phyloP scores from a whole-genome alignment of 2,113 vertebrate genomes.

The Plecturocebus donacophilus region DNA sequence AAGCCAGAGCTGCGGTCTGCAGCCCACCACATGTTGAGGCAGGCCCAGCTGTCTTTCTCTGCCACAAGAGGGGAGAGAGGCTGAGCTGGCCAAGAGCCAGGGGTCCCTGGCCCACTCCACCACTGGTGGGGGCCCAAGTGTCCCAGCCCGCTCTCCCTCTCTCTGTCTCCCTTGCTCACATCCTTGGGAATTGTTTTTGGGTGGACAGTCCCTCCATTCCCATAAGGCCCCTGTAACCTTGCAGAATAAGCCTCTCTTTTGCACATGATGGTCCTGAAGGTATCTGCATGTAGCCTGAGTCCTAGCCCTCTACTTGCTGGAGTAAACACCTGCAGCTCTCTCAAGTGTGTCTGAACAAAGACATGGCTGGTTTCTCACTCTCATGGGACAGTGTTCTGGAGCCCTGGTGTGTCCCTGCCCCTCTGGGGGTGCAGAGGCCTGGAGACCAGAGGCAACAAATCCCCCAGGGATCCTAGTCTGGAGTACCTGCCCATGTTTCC shows the following conservation, averaged over 20 bases:
- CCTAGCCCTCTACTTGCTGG: accelerated
- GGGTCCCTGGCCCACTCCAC: neutral
- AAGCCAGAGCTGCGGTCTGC: neutral
- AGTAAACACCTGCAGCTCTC: accelerated
- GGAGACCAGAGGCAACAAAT: neutral
- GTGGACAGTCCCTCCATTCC: accelerated
- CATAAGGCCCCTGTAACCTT: accelerated
- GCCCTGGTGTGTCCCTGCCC: no score
- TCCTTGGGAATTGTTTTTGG: neutral
- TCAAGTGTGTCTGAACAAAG: accelerated
- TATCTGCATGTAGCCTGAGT: accelerated
- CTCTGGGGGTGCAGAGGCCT: neutral
- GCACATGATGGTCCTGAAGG: accelerated
- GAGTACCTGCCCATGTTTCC: neutral
- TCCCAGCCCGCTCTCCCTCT: neutral
- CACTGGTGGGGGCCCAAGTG: no score
- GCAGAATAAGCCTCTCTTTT: no score
- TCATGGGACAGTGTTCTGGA: accelerated
- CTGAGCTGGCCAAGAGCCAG: accelerated
- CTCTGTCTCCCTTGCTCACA: neutral
- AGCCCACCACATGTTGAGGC: accelerated
- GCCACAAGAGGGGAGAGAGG: neutral
- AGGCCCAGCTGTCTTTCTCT: accelerated
- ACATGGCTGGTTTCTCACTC: no score
- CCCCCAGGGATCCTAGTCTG: no score